These are phyloP conservation scores for Muraenolepis orangiensis DNA, from an alignment of 2,797 vertebrate species.

Conservation along the genomic window DNA sequence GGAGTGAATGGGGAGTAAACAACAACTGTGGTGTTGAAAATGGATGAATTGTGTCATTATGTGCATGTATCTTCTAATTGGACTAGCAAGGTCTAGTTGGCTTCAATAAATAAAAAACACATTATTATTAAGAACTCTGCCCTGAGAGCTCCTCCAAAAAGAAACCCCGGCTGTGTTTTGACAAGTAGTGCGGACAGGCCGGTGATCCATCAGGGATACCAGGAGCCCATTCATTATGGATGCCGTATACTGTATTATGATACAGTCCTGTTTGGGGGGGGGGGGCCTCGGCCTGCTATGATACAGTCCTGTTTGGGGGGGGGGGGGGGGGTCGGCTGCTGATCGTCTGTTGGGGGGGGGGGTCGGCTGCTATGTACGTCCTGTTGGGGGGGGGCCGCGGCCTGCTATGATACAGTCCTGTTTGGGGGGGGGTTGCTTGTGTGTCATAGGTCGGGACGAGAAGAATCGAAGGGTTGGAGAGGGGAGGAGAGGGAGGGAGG, in stretches of 20 bases:
- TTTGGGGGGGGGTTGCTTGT: conserved; percentile 68
- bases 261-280: conserved; percentile 65
- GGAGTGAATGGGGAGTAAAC: too few relatives aligned
- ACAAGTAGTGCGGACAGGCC: conserved; percentile 44
- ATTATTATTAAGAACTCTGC: conserved; percentile 8
- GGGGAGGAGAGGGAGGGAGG: neutral
- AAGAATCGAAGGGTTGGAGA: conserved; percentile 53
- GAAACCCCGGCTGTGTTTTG: conserved; percentile 2
- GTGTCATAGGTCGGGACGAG: conserved; percentile 79
- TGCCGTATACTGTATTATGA: conserved; percentile 72
- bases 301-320: conserved; percentile 62
- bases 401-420: conserved; percentile 68
- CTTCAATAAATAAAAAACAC: neutral
- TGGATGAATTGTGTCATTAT: too few relatives aligned
- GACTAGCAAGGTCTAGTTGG: neutral
- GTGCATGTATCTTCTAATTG: neutral
- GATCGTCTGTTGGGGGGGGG: conserved; percentile 66
- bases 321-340: conserved; percentile 46
- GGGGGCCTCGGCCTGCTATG: too few relatives aligned
- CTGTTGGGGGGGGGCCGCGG: too few relatives aligned
- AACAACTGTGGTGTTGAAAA: too few relatives aligned
- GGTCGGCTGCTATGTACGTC: too few relatives aligned
- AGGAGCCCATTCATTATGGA: conserved; percentile 68
- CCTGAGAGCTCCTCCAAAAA: conserved; percentile 17
- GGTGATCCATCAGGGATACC: conserved; percentile 59